Evolutionary conservation across 2,797 vertebrate genomes (phyloP).

Genomic region (Huso huso): DNA sequence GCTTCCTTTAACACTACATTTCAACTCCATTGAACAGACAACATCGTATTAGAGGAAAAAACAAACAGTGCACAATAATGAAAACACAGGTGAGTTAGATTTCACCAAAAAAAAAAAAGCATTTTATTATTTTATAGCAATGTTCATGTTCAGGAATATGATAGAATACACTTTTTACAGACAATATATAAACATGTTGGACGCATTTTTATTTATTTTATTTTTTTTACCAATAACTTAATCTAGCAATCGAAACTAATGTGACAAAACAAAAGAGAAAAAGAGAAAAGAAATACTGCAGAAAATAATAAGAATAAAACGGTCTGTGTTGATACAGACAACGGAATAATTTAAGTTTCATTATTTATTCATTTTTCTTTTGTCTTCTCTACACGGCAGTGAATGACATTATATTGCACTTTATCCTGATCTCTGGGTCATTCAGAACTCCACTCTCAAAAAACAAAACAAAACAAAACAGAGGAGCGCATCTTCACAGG

Average conservation of each 20-base stretch:
- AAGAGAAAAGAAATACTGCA: slow-evolving; percentile 21
- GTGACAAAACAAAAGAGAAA: slow-evolving; percentile 4
- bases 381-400: slow-evolving; percentile 45
- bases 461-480: too few species aligned
- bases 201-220: slow-evolving; percentile 29
- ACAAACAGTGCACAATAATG: too few species aligned
- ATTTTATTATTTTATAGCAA: slow-evolving; percentile 66
- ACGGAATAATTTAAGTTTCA: slow-evolving; percentile 63
- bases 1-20: too few species aligned
- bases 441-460: too few species aligned
- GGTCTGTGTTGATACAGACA: slow-evolving; percentile 56
- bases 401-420: slow-evolving; percentile 65
- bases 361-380: slow-evolving; percentile 11
- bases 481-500: too few species aligned
- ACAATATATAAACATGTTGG: slow-evolving; percentile 78
- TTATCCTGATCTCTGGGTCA: slow-evolving; percentile 25
- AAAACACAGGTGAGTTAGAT: not conserved
- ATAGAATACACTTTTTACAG: slow-evolving; percentile 76
- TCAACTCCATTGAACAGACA: too few species aligned
- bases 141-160: slow-evolving; percentile 69
- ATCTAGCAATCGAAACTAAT: slow-evolving; percentile 45
- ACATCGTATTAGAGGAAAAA: too few species aligned
- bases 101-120: slow-evolving; percentile 63
- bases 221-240: slow-evolving; percentile 74
- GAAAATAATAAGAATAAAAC: slow-evolving; percentile 55